These are phyloP conservation scores for Zhuqinia jingwanae DNA, from an alignment of 2,888 invertebrate genomes.

Conservation along the genomic window DNA sequence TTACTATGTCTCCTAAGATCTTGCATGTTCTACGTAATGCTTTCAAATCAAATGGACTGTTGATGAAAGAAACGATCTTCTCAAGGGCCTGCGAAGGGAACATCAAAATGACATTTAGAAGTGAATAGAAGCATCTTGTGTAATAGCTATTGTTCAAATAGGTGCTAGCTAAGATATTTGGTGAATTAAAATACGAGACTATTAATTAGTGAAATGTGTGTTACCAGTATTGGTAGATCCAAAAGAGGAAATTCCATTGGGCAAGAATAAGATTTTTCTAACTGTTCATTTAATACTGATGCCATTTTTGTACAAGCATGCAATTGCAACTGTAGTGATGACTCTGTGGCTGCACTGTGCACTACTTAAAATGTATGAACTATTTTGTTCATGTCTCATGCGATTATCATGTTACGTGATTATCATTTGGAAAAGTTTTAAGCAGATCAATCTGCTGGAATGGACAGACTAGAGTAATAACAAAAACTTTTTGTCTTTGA, in stretches of 20 bases:
- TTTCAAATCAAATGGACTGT: conserved; percentile 46
- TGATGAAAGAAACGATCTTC: conserved; percentile 19
- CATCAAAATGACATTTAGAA: neutral
- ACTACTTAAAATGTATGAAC: too few species aligned
- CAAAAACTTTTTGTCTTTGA: too few species aligned
- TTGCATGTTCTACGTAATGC: conserved; percentile 31
- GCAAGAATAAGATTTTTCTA: neutral
- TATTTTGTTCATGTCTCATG: too few species aligned
- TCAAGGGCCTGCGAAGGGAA: conserved; percentile 34
- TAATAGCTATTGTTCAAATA: too few species aligned
- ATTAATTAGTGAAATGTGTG: too few species aligned
- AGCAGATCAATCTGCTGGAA: too few species aligned
- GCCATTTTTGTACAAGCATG: neutral
- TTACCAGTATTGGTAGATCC: conserved; percentile 44
- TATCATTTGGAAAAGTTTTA: too few species aligned
- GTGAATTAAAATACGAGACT: too few species aligned
- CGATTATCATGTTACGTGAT: too few species aligned
- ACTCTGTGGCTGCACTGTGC: too few species aligned
- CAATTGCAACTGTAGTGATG: neutral
- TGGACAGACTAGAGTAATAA: too few species aligned
- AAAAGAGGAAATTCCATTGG: conserved; percentile 13
- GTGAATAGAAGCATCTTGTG: neutral
- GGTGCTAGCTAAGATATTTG: too few species aligned
- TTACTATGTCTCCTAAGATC: neutral
- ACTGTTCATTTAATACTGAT: neutral